Evolutionary conservation across 1,140 invertebrate species (phyloP), one percentile per base, ranked within the genome.

Genomic region (Tribolium madens): DNA sequence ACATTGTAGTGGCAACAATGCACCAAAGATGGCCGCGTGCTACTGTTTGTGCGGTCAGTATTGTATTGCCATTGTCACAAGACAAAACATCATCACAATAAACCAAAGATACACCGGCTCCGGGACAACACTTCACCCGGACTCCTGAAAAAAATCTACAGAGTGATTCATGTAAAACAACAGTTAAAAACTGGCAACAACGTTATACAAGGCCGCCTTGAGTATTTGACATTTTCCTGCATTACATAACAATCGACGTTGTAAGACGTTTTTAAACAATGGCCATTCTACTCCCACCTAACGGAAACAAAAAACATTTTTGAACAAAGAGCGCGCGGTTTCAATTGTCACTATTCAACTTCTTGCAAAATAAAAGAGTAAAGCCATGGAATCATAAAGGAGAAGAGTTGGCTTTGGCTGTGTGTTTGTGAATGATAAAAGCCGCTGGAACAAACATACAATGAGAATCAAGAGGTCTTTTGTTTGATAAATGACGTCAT

Each of bases 261-360:
- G 81, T 83, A 81, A 83, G 82, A 81, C 79, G 75, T 82, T 83
- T n/a, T n/a, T 81, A 83, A 80, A 83, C 82, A 83, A 83, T 83
- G 75, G 79, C 81, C 79, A 81, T 81, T 83, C 82, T 80, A 81
- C 81, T 79, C 75, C 81, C 78, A 81, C 80, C 79, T 82, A 82
- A 70, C 76, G 80, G 81, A 83, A 83, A 83, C 82, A 83, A 83
- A 83, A 83, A 82, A 81, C 82, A 81, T 78, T n/a, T n/a, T 64
- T 77, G 74, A 78, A 83, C 82, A 83, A 83, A 81, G 81, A 79
- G 77, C 81, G 80, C 81, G 80, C 78, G 82, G 80, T 83, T 83
- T 83, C 82, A 83, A 83, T 83, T 83, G 81, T 83, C 82, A 81
- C 80, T 81, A 83, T 83, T 81, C 82, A 83, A 70, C 79, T 81